Base-by-base conservation (phyloP, 1,140 invertebrate species). In the Rhopalosiphum padi region DNA sequence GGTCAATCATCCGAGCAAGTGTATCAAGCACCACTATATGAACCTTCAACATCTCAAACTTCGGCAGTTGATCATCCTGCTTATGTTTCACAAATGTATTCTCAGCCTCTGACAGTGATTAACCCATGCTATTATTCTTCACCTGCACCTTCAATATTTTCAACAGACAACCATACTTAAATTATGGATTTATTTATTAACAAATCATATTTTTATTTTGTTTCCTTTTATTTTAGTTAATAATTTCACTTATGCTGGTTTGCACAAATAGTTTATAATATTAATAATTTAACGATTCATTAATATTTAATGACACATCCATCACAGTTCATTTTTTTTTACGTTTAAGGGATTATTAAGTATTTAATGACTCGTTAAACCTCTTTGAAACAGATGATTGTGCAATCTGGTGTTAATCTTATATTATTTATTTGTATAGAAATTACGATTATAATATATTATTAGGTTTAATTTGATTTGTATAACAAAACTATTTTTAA, bases 51-150 rank as follows among this genome's bases (percentile, higher is more conserved):
- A 11, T 90, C 93, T 55, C 93, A 90, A 82, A 91, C 91, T 25
- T 85, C 91, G 30, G 25, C 91, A 23, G 91, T 93, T 48, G 91
- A 93, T 83, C 91, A 93, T 83, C 91, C 91, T 93, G 91, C 91
- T 41, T 93, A 93, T 51, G 48, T 93, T 85, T 93, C 91, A 53
- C 91, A 93, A 93, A 93, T 93, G 91, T 93, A 93, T 53, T 85
- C 91, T 2, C 91, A 93, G n/a, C 91, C 91, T 43, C 22, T 93
- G 46, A 93, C 91, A 53, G 91, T 93, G 15, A 93, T 93, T 41
- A 93, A 93, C 48, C 91, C 91, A 53, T 93, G 91, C 48, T 93
- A 93, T 93, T 93, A 93, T 93, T 93, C 91, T 53, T 93, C 91
- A 86, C 77, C 91, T 0, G 91, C 91, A 43, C 91, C 91, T 25